Percentiles rank a stretch among this genome's conserved stretches.
These are phyloP conservation scores for Arctocebus calabarensis DNA, from an alignment of 2,797 vertebrate species.

Conservation along the genomic window DNA sequence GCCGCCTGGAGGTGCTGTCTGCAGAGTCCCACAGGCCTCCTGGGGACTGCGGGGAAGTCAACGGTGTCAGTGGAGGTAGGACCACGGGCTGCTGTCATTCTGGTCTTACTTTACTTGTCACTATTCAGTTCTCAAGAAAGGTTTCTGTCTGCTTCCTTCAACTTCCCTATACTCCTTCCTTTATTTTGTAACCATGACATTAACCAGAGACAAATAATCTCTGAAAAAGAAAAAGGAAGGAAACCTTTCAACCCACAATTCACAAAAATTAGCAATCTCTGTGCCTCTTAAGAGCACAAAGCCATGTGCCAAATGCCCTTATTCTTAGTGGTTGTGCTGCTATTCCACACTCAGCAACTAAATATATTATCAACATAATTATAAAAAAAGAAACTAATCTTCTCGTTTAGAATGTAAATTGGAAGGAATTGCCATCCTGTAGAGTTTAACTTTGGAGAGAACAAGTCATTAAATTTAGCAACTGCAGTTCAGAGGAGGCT, in stretches of 20 bases:
- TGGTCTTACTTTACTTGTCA: neutral
- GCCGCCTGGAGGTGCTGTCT: slow-evolving; percentile 93
- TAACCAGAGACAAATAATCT: neutral
- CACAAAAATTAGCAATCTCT: slow-evolving; percentile 43
- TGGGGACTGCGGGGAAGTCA: slow-evolving; percentile 89
- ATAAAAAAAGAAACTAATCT: slow-evolving; percentile 69
- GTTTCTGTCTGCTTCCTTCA: neutral
- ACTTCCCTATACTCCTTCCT: neutral
- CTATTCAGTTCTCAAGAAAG: slow-evolving; percentile 4
- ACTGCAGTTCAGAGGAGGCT: neutral
- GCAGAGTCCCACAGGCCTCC: slow-evolving; percentile 85
- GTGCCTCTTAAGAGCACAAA: slow-evolving; percentile 25
- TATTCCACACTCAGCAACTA: slow-evolving; percentile 21
- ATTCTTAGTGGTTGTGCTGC: slow-evolving; percentile 23
- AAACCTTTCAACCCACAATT: neutral
- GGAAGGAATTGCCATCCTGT: neutral
- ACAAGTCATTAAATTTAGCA: slow-evolving; percentile 4
- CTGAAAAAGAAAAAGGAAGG: neutral
- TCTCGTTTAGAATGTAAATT: slow-evolving; percentile 39
- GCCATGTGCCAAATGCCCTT: slow-evolving; percentile 12
- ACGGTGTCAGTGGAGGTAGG: slow-evolving; percentile 93
- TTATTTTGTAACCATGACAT: neutral
- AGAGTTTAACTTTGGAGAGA: slow-evolving; percentile 36
- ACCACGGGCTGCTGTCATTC: neutral
- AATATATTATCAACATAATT: slow-evolving; percentile 63